Base-by-base conservation (phyloP, 2,888 invertebrate species). In the Phengaris arion region DNA sequence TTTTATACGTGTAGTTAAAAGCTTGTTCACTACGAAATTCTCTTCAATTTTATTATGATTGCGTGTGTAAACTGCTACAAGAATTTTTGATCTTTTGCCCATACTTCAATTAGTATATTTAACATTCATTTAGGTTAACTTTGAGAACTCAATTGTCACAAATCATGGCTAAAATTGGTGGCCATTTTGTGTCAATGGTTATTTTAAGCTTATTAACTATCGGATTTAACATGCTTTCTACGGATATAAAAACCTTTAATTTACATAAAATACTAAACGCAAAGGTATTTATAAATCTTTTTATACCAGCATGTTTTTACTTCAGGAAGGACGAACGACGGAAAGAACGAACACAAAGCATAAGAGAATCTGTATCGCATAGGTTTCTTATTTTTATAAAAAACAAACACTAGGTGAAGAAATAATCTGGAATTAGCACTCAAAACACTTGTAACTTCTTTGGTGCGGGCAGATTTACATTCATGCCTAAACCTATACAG, bases 61-160 rank as follows among this genome's bases (percentile, higher is more conserved):
- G 64, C 45, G 13, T 12, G 10, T 45, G 64, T 35, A 35, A 35
- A 35, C 8, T 35, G 15, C 10, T 22, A 22, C 35, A 0, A 13
- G 35, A 35, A 72, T 72, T 72, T 72, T 72, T 72, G 72, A 35
- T 72, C 72, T 72, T 72, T 52, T 72, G 72, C 72, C 72, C 72
- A 52, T 72, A 54, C 22, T 35, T 35, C 72, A 54, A 72, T 72
- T 72, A 72, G 72, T 72, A 22, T 35, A 52, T 54, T 72, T 70
- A 70, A 70, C 70, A 52, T 35, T 52, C 54, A 72, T 72, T 72
- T 15, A 72, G 35, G 12, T 22, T 51, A 54, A 72, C 12, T 64
- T 64, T 45, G 35, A 64, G 59, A 45, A 35, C 64, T 45, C 6
- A 13, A 64, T 64, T 15, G 10, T 64, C 7, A 12, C 35, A 64